Evolutionary conservation across 2,797 vertebrate species (phyloP), one percentile per base, ranked within the genome.

Genomic region (Lagodon rhomboides): DNA sequence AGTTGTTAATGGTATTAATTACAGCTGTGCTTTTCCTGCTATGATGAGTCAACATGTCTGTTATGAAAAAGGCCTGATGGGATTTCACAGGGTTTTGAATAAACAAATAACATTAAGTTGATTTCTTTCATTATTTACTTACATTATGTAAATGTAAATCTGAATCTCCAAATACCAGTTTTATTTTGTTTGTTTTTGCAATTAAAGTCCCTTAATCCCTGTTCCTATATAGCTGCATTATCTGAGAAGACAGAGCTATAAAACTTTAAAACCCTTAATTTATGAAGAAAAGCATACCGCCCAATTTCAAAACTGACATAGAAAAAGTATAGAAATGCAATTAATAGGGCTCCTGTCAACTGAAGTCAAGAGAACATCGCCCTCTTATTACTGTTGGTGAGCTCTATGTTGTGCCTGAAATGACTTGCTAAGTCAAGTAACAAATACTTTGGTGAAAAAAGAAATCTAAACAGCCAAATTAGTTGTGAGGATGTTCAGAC

Each of bases 401-500:
- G 38, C 41, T 56, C 61, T 68, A 25, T 51, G 49, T 30, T 61
- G 49, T 66, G 44, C 38, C 62, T 75, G 56, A 61, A 73, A 70
- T 30, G 12, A 23, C 65, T 34, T 46, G 46, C 53, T 68, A 6
- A 43, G n/a, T 64, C 30, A 25, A 60, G 18, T 27, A 44, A 38
- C 5, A 61, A 62, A 47, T 46, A n/a, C 3, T 47, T 12, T 0
- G 18, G 2, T 51, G 20, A 15, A 51, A 49, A 56, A 34, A 30
- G 17, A 41, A 53, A 41, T n/a, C 3, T 38, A 65, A 49, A 41
- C 46, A 41, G 46, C 8, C 17, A 55, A 54, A 64, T 3, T 18
- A 43, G 51, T 55, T n/a, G 7, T 1, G 8, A 30, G 38, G 16
- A 61, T 69, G 16, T 58, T 17, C 8, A 51, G 12, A 64, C 38